Evolutionary conservation across 2,888 invertebrate genomes (phyloP).

Genomic region (Ganaspis brasiliensis): DNA sequence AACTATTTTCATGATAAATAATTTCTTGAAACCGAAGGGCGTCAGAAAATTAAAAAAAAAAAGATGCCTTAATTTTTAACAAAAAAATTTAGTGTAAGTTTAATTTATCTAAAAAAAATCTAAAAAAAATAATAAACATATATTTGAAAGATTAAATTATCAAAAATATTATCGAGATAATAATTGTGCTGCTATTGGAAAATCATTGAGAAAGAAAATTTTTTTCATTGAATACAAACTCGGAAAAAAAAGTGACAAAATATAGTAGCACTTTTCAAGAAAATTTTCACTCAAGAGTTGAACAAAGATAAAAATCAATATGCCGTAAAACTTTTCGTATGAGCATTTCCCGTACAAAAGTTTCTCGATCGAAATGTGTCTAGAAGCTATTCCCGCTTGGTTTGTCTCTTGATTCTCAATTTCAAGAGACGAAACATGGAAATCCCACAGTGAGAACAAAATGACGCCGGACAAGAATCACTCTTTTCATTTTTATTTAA

Average conservation of each 20-base stretch:
- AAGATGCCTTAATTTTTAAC: too few species aligned
- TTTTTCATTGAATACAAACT: not conserved
- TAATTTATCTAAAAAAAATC: too few species aligned
- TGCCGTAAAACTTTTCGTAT: not conserved
- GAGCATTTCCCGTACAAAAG: constrained; percentile 1
- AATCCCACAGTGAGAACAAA: constrained; percentile 23
- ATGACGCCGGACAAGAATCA: constrained; percentile 1
- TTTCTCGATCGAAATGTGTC: constrained; percentile 24
- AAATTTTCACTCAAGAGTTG: not conserved
- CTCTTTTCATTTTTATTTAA: constrained; percentile 64
- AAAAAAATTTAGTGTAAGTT: too few species aligned
- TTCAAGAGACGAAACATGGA: constrained; percentile 2
- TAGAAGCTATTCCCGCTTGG: constrained; percentile 12
- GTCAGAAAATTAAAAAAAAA: not conserved
- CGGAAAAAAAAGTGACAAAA: not conserved
- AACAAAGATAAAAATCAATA: constrained; percentile 27
- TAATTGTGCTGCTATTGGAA: too few species aligned
- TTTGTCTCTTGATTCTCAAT: not conserved
- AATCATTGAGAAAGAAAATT: not conserved
- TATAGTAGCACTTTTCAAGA: constrained; percentile 1
- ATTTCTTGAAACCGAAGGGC: constrained; percentile 33
- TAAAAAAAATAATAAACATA: too few species aligned
- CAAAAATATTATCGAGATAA: too few species aligned
- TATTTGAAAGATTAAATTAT: too few species aligned
- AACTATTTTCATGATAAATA: not conserved